Base-by-base conservation (phyloP, 2,888 invertebrate genomes). In the Helleia helle region DNA sequence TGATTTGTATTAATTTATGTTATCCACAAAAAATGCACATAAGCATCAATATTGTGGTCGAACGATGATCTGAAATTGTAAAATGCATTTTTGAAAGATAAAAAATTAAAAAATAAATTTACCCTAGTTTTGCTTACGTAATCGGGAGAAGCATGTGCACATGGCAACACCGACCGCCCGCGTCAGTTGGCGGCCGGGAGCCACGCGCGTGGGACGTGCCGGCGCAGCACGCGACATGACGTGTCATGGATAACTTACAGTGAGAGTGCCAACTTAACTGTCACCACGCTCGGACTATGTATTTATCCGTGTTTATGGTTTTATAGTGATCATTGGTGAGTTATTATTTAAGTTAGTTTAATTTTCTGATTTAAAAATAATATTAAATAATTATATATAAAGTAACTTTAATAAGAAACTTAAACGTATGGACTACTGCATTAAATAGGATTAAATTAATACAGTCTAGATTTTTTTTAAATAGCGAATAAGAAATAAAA, bases 311-410 rank as follows among this genome's bases (percentile, higher is more conserved):
- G 52, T 66, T 61, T 76, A 65, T 74, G 73, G 71, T 73, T 69
- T 81, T 80, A 77, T 80, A 81, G 81, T 83, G 80, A 79, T 66
- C 71, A 72, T 75, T 77, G 81, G 83, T 83, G 58, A 80, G 83
- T 77, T n/a, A n/a, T n/a, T n/a, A 51, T 24, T 4, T n/a, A 8
- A 11, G 14, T 27, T 8, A 14, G 7, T 17, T 5, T 8, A n/a
- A 27, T 24, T 9, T 9, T 4, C 12, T 4, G 1, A 12, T 11
- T 11, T 3, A 12, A 8, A 13, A 2, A 12, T 9, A 1, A 2
- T 28, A 28, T 12, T 5, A 11, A 12, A 2, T 11, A 28, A 28
- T n/a, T 11, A 28, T 9, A 12, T n/a, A n/a, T n/a, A n/a, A n/a
- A n/a, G n/a, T n/a, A n/a, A n/a, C n/a, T n/a, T n/a, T n/a, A n/a